Percentiles rank a stretch among this genome's conserved stretches.
Conservation (phyloP, 2,113 vertebrate genomes). For the Bothrops jararaca region DNA sequence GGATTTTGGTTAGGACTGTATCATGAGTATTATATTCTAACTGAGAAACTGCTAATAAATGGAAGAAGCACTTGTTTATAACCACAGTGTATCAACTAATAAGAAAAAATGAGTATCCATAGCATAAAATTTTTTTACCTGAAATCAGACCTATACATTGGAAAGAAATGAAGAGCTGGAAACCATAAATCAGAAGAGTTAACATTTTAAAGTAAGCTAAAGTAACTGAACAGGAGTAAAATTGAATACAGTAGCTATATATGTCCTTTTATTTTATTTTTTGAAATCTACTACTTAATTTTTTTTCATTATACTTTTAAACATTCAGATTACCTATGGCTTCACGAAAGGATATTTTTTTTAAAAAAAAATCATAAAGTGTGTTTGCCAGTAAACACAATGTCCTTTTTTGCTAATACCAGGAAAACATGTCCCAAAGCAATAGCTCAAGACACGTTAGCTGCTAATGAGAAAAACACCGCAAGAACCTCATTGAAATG, state of each 20-base stretch:
- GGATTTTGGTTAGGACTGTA: constrained; percentile 36
- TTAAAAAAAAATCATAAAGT: constrained; percentile 56
- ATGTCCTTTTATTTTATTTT: constrained; percentile 33
- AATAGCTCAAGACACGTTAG: constrained; percentile 64
- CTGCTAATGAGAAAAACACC: constrained; percentile 70
- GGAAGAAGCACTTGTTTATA: constrained; percentile 36
- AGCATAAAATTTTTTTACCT: constrained; percentile 50
- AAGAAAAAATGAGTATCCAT: constrained; percentile 44
- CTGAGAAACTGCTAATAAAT: constrained; percentile 40
- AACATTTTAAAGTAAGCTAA: constrained; percentile 53
- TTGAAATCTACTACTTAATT: constrained; percentile 52
- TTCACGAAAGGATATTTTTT: constrained; percentile 60
- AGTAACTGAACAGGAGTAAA: constrained; percentile 56
- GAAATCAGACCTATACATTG: constrained; percentile 61
- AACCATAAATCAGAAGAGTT: constrained; percentile 58
- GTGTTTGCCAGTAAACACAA: constrained; percentile 67
- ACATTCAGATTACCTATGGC: constrained; percentile 66
- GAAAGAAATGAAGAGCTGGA: constrained; percentile 62
- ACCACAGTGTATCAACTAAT: constrained; percentile 31
- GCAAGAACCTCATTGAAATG: constrained; percentile 61
- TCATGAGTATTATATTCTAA: constrained; percentile 40
- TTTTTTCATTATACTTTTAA: constrained; percentile 56
- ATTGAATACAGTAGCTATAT: constrained; percentile 53
- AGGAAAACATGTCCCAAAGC: constrained; percentile 65
- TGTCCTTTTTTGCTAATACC: constrained; percentile 71